Base-by-base conservation (phyloP, 2,797 vertebrate species). In the Tokudaia tokunoshimensis region DNA sequence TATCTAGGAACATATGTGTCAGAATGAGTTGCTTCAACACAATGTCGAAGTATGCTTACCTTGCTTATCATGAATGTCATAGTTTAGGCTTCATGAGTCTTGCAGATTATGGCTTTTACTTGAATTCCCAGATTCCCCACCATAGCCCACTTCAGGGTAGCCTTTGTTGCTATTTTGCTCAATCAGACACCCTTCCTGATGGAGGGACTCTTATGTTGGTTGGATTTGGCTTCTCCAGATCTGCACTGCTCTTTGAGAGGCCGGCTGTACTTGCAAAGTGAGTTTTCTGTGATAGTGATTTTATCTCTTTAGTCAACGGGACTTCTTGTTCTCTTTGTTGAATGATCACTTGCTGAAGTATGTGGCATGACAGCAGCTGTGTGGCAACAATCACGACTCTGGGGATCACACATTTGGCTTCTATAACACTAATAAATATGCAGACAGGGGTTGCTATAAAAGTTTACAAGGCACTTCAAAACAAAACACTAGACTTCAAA, bases 391-490 rank as follows among this genome's bases (percentile, higher is more conserved):
- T 80, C 72, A 96, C 24, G 29, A 79, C 44, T 50, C 90, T 63
- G 17, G 44, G 91, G 65, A 59, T 76, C 72, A 89, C 50, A 70
- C 11, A 20, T 83, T 63, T 52, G 91, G 65, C 81, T 90, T 94
- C 82, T 91, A 3, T 6, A 95, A 92, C 22, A 78, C 29, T 47
- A 63, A 79, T 44, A 92, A 89, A 86, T 67, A 95, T 34, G 57
- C 65, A n/a, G 14, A 94, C 47, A 82, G 95, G 29, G 41, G 80
- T 89, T 84, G 92, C 41, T 82, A 81, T 83, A 89, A 91, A 91
- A 72, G n/a, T 85, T 96, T 29, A 61, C 26, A 79, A 86, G n/a
- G 41, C 50, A 47, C 74, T 91, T 92, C 63, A 93, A 91, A 95
- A 67, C 41, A 88, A 94, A 81, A 55, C 47, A 61, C 6, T 37